Base-by-base conservation (phyloP, 2,888 invertebrate species). In the Lysandra bellargus region DNA sequence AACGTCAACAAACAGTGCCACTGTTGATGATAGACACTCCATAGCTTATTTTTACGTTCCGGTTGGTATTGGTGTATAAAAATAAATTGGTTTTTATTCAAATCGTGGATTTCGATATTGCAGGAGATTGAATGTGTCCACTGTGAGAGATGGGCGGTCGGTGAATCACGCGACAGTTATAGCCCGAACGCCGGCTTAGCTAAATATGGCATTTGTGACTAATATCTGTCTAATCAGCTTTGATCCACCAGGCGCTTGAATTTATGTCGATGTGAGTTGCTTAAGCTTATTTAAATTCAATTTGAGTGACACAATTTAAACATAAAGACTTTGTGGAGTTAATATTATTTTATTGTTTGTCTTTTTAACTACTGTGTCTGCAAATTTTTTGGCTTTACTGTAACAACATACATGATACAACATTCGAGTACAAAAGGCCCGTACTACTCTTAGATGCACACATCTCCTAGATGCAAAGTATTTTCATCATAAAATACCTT, bases 81-180 rank as follows among this genome's bases (percentile, higher is more conserved):
- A 69, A 37, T 69, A 33, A 69, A 69, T 37, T 69, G 69, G 69
- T 69, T 69, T 69, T 69, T 69, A 69, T 69, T 69, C 69, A 69
- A 69, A 69, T 69, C 1, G 69, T 5, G 69, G 69, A 69, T 33
- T 69, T 69, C 33, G 14, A 69, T 69, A 69, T 69, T 69, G 69
- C 14, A 17, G 30, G 76, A 57, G 17, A 76, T 76, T 76, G 76
- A 57, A 76, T 76, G 49, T 30, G 53, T 53, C 76, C 57, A 76
- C 49, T 75, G 44, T 53, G 73, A 53, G 12, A 12, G 75, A 49
- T 44, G 49, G 75, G 49, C n/a, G n/a, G 44, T 3, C 76, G 53
- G 76, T 76, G 76, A 76, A 69, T 69, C 69, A 69, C 33, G 12
- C 33, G 33, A 33, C 69, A 17, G 33, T 33, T 33, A 5, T 69